Base-by-base conservation (phyloP, 1,140 invertebrate species). In the Zaprionus tsacasi region DNA sequence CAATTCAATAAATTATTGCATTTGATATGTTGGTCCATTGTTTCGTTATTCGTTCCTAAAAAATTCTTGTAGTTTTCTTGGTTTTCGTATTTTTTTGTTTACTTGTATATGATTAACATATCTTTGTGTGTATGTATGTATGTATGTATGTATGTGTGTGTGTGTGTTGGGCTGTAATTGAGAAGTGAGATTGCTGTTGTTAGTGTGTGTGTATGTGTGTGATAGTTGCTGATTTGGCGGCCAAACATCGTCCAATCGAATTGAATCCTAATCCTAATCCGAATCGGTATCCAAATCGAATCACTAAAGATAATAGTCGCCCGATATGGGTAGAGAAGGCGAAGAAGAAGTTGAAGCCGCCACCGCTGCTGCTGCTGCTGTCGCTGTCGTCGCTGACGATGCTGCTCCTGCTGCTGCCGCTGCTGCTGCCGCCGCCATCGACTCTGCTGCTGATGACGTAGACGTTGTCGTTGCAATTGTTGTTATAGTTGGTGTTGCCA, bases 21-120 rank as follows among this genome's bases (percentile, higher is more conserved):
- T 91, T 91, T 91, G 87, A 91, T 91, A 87, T 91, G 87, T 91
- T 91, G 88, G 88, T 91, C 88, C 88, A 91, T 91, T 91, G 88
- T 91, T 91, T 91, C 88, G 87, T 83, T 83, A 87, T 81, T 91
- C 88, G 87, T 91, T 91, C 88, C 82, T 89, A 89, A 89, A 89
- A 87, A 88, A 87, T 88, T 87, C 80, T 78, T 83, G 80, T 83
- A 75, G 79, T 82, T 79, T 77, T 88, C 59, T 71, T 67, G 17
- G 50, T 61, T 70, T 61, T 11, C 4, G 21, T 72, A 54, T 38
- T 59, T 70, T 60, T 60, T 54, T 55, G n/a, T 65, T 17, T 50
- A 17, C 45, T 30, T 48, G 4, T 38, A 25, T 40, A 54, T 66
- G 48, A 48, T 52, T 58, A 50, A 55, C 52, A 55, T 68, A 40